Evolutionary conservation across 2,888 invertebrate species (phyloP), one percentile per base, ranked within the genome.

Genomic region (Eristalis tenax): DNA sequence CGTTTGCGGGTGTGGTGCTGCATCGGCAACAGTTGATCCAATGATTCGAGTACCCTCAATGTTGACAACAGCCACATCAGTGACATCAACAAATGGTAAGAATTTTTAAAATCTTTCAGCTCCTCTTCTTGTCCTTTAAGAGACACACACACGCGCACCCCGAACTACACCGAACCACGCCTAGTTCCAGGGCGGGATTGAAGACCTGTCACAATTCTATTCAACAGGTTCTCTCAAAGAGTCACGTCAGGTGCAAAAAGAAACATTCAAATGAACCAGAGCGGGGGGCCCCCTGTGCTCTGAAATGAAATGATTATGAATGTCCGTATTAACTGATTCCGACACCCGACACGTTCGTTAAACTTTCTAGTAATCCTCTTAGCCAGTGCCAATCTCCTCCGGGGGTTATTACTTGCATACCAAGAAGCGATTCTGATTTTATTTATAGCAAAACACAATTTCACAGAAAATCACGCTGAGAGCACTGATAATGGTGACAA

Each of bases 1-100:
- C 87, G 89, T 90, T 70, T 90, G 90, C 77, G 90, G 90, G 80
- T 91, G 90, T 85, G 90, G 90, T 50, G 89, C 89, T 74, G 89
- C 89, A 81, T 89, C 89, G 38, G 88, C 90, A 68, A 87, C 88
- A 63, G 80, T 78, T 81, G 89, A 89, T 76, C 86, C 90, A 81
- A 88, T 89, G 80, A 87, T 71, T 65, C 89, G 78, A 23, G 74
- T 80, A 61, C 79, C 83, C 35, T 22, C 66, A 15, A 75, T 82
- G 66, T 69, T 77, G 83, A 18, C 50, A 50, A 71, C 86, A 35
- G 63, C 83, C 57, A 35, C 66, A 57, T 35, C 69, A 59, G 75
- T 76, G 64, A 76, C 87, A 65, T 68, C 71, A 74, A 59, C 85
- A 82, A 85, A 85, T 82, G 78, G 84, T 88, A 35, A 76, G 87